These are phyloP conservation scores for Nothocercus nigrocapillus DNA, from an alignment of 2,113 vertebrate genomes.

Conservation along the genomic window DNA sequence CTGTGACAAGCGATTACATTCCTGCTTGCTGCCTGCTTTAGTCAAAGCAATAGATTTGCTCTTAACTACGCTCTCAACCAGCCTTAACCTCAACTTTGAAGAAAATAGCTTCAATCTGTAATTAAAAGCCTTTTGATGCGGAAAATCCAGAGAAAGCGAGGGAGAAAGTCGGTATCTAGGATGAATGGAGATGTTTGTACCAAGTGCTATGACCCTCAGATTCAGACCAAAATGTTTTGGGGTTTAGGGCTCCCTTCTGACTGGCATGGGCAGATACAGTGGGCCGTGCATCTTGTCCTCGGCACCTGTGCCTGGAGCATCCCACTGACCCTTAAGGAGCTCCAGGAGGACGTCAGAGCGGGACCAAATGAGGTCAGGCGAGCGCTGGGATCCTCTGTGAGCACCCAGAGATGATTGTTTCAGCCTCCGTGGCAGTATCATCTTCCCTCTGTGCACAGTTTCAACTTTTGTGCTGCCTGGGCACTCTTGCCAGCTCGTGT, in stretches of 20 bases:
- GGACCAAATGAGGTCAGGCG: conserved; percentile 22
- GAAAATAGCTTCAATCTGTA: background rate
- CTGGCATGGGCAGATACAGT: accelerated
- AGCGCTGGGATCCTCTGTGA: background rate
- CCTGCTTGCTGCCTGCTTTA: background rate
- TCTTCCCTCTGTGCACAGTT: background rate
- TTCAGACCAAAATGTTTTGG: accelerated
- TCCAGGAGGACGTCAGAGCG: background rate
- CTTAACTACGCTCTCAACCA: background rate
- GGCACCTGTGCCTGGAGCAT: background rate
- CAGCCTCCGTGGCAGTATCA: background rate
- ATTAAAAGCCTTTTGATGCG: conserved; percentile 32
- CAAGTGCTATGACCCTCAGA: background rate
- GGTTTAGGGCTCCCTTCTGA: background rate
- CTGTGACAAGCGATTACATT: background rate
- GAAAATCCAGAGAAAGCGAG: background rate
- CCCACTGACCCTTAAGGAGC: background rate
- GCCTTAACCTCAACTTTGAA: background rate
- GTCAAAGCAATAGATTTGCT: conserved; percentile 18
- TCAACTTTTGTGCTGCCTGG: background rate
- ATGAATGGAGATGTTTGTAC: background rate
- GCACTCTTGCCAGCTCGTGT: background rate
- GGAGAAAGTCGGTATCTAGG: background rate
- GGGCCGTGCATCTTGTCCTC: accelerated
- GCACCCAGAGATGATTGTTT: background rate